Evolutionary conservation across 2,797 vertebrate genomes (phyloP).

Genomic region (Limnodromus scolopaceus): DNA sequence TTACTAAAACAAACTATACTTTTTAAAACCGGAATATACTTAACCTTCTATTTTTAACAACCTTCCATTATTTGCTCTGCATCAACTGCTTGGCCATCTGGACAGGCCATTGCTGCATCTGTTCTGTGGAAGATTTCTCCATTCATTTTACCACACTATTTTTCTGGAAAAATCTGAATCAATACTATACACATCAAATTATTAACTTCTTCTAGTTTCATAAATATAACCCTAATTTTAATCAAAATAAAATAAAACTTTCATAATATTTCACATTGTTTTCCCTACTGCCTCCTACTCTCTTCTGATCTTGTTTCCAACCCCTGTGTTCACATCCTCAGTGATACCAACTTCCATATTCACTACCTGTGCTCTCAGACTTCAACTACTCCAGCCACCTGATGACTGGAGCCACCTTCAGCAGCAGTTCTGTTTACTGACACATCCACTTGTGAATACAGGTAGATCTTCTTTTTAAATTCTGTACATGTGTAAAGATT

Average conservation of each 20-base stretch:
- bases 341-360: background rate
- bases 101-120: background rate
- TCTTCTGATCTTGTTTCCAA: background rate
- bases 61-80: background rate
- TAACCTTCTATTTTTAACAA: background rate
- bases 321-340: background rate
- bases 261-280: background rate
- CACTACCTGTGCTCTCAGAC: background rate
- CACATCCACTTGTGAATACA: background rate
- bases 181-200: background rate
- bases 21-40: background rate
- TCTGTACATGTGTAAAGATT: background rate
- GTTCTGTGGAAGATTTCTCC: background rate
- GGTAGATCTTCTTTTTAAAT: background rate
- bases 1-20: background rate
- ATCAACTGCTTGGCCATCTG: background rate
- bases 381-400: background rate
- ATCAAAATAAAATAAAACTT: background rate
- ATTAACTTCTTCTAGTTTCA: background rate
- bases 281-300: background rate
- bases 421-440: background rate
- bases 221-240: background rate
- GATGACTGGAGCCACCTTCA: background rate
- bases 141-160: background rate
- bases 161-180: background rate